Evolutionary conservation across 1,140 invertebrate genomes (phyloP).

Genomic region (Camponotus floridanus): DNA sequence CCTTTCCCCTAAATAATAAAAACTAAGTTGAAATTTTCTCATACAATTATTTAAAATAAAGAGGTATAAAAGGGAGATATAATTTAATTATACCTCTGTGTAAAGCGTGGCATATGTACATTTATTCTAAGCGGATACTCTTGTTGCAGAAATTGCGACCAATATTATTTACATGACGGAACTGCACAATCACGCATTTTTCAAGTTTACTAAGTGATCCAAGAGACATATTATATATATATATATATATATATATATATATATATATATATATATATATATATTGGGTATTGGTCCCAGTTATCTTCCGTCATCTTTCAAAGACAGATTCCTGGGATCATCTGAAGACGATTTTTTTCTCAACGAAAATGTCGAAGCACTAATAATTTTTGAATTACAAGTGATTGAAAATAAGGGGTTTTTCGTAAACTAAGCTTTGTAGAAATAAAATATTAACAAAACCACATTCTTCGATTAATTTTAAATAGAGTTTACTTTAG

Average conservation of each 20-base stretch:
- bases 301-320: no score
- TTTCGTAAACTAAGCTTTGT: no score
- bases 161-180: conserved; percentile 64
- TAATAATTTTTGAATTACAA: no score
- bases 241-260: neutral
- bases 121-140: conserved; percentile 73
- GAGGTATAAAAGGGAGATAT: neutral
- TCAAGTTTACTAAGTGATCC: conserved; percentile 58
- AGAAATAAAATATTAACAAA: no score
- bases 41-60: conserved; percentile 64
- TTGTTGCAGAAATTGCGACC: conserved; percentile 65
- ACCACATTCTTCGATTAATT: no score
- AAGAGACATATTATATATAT: conserved; percentile 22
- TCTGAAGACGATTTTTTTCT: no score
- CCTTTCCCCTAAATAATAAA: conserved; percentile 61
- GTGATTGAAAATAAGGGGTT: no score
- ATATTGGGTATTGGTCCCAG: no score
- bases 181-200: conserved; percentile 38
- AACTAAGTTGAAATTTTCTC: conserved; percentile 64
- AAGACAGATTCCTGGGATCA: no score
- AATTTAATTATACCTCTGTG: conserved; percentile 62
- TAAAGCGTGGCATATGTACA: conserved; percentile 63
- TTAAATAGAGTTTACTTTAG: no score
- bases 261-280: no score
- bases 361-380: no score